Evolutionary conservation across 2,113 vertebrate species (phyloP).

Genomic region (Phocoena sinus): DNA sequence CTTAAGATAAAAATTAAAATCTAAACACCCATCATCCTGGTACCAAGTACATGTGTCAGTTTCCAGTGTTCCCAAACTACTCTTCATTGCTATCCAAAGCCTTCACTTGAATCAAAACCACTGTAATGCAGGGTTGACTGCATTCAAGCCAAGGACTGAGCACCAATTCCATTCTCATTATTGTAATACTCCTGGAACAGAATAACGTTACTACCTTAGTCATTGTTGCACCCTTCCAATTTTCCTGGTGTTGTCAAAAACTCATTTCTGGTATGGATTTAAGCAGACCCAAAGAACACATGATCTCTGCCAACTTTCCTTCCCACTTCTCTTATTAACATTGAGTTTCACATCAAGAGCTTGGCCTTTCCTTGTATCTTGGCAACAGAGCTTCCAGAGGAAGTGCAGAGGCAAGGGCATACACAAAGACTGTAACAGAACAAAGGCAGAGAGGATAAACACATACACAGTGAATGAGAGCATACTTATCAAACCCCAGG

Average conservation of each 20-base stretch:
- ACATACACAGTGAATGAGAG: neutral
- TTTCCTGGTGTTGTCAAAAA: neutral
- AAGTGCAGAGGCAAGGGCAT: neutral
- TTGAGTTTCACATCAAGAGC: neutral
- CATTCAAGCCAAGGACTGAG: neutral
- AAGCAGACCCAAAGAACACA: neutral
- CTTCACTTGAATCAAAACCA: neutral
- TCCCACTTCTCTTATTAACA: neutral
- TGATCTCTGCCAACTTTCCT: constrained; percentile 16
- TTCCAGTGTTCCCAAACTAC: neutral
- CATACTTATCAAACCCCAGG: neutral
- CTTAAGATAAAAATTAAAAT: constrained; percentile 7
- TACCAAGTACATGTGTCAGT: neutral
- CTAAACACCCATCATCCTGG: neutral
- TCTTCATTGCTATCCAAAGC: neutral
- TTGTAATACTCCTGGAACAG: neutral
- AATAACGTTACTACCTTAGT: neutral
- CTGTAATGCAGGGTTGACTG: neutral
- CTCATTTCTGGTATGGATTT: neutral
- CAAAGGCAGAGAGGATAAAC: neutral
- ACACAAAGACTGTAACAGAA: neutral
- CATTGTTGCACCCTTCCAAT: neutral
- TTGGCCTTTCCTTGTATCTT: constrained; percentile 37
- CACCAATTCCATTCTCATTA: neutral
- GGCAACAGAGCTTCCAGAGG: constrained; percentile 45